Conservation (phyloP, 2,888 invertebrate genomes). For the Cheilosia grossa region DNA sequence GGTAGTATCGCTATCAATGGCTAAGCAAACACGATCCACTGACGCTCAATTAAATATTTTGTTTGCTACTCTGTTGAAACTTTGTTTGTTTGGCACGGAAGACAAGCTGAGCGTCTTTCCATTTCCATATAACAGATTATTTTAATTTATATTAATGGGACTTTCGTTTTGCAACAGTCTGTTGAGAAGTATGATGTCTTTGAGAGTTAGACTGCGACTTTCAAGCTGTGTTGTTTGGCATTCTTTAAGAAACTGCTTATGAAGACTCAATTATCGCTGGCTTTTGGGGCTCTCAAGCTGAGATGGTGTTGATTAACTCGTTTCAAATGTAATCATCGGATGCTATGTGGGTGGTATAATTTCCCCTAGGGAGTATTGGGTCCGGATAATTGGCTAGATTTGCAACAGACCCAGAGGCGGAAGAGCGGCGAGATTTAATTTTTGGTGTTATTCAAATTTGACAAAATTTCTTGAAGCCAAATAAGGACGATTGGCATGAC, state of each 20-base stretch:
- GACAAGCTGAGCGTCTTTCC: not conserved
- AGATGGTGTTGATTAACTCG: too few species aligned
- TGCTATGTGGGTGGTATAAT: too few species aligned
- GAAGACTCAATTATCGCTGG: too few species aligned
- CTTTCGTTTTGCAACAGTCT: not conserved
- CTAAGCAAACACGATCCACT: slow-evolving; percentile 13
- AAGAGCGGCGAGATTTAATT: too few species aligned
- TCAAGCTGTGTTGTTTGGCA: not conserved
- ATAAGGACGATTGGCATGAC: too few species aligned
- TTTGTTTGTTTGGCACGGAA: not conserved
- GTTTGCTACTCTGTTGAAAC: not conserved
- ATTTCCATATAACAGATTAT: not conserved
- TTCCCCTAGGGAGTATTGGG: too few species aligned
- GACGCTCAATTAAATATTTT: slow-evolving; percentile 11
- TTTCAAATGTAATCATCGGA: too few species aligned
- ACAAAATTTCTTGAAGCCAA: too few species aligned
- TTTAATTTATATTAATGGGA: slow-evolving; percentile 4
- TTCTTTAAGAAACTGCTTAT: not conserved
- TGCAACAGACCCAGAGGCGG: too few species aligned
- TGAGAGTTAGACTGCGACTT: not conserved
- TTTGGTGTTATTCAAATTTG: too few species aligned
- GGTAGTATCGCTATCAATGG: slow-evolving; percentile 9
- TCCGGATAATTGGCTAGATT: too few species aligned
- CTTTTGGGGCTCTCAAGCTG: too few species aligned
- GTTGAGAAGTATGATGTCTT: not conserved